Percentiles rank a stretch among this genome's conserved stretches.
These are phyloP conservation scores for Gracilinanus agilis DNA, from an alignment of 2,113 vertebrate species.

Conservation along the genomic window DNA sequence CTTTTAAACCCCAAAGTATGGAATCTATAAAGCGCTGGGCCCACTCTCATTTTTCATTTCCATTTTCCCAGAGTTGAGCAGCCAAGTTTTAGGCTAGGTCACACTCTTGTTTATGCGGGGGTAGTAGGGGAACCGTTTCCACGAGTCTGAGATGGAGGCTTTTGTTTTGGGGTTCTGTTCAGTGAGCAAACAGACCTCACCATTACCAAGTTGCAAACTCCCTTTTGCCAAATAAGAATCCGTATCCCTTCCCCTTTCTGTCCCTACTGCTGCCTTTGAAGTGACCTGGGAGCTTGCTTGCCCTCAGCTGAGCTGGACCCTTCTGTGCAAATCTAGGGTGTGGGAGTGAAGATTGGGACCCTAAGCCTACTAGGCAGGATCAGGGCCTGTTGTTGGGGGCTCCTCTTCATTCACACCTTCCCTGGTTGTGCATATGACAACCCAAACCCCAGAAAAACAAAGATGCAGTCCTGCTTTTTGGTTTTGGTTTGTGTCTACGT, in stretches of 20 bases:
- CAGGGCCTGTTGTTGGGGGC: neutral
- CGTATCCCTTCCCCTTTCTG: neutral
- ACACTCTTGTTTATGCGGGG: neutral
- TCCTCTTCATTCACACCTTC: neutral
- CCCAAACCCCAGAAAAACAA: neutral
- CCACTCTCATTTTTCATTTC: slow-evolving; percentile 45
- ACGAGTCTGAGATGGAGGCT: slow-evolving; percentile 6
- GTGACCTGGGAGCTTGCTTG: neutral
- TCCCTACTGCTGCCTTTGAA: neutral
- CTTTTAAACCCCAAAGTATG: slow-evolving; percentile 57
- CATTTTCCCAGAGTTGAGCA: slow-evolving; percentile 29
- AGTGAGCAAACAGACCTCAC: slow-evolving; percentile 9
- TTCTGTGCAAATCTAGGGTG: neutral
- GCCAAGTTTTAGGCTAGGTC: slow-evolving; percentile 9
- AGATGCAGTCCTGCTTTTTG: neutral
- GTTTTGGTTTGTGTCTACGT: neutral
- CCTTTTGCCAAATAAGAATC: slow-evolving; percentile 26
- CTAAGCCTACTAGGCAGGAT: neutral
- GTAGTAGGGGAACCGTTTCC: neutral
- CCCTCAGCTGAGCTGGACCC: neutral
- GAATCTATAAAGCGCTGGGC: slow-evolving; percentile 44
- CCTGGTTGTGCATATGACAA: neutral
- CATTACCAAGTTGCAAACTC: slow-evolving; percentile 11
- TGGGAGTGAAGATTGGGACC: neutral
- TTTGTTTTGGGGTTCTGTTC: slow-evolving; percentile 29